These are phyloP conservation scores for Xestobium rufovillosum DNA, from an alignment of 2,888 invertebrate genomes.

Conservation along the genomic window DNA sequence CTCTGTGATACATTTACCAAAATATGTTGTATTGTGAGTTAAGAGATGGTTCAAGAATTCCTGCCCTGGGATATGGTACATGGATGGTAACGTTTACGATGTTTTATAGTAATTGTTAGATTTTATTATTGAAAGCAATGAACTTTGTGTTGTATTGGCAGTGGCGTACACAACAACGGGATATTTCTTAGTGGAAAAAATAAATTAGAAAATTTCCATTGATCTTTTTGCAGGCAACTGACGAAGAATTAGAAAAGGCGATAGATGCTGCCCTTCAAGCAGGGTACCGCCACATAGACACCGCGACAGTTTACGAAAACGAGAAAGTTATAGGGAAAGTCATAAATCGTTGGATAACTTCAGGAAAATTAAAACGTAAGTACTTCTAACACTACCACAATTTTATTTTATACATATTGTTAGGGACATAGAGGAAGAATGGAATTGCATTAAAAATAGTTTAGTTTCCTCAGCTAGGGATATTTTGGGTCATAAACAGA, in stretches of 20 bases:
- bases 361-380: constrained; percentile 46
- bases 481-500: no score
- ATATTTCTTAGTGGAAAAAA: constrained; percentile 1
- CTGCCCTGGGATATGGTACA: constrained; percentile 68
- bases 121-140: no score
- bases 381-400: no score
- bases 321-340: constrained; percentile 69
- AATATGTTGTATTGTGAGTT: neutral
- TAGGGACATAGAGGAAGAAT: no score
- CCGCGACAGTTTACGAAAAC: constrained; percentile 70
- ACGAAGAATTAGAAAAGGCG: constrained; percentile 59
- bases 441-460: no score
- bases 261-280: constrained; percentile 62
- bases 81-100: constrained; percentile 76
- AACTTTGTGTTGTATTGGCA: no score
- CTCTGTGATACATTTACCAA: no score
- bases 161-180: neutral
- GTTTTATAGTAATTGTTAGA: no score
- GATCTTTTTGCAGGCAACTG: constrained; percentile 50
- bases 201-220: constrained; percentile 4
- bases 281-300: constrained; percentile 79
- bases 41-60: constrained; percentile 56
- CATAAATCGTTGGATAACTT: constrained; percentile 61
- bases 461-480: no score
- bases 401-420: constrained; percentile 1